Evolutionary conservation across 2,797 vertebrate species (phyloP).

Genomic region (Sorex maritimensis): DNA sequence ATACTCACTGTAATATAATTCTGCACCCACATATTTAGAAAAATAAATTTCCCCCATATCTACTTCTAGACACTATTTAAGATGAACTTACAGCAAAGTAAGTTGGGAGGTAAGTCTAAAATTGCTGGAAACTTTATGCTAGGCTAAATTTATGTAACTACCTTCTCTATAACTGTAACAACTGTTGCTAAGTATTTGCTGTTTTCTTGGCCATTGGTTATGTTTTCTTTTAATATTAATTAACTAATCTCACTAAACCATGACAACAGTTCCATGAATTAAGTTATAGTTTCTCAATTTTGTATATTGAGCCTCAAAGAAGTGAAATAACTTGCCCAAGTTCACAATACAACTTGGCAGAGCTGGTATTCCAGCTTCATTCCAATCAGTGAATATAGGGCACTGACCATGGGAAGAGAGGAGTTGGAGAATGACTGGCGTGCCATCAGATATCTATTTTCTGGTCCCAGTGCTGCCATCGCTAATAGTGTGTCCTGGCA

Average conservation of each 20-base stretch:
- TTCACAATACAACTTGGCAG: background rate
- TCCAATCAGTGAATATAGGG: background rate
- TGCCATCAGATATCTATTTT: background rate
- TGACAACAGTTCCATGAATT: constrained; percentile 17
- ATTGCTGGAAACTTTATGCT: background rate
- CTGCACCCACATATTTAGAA: no score
- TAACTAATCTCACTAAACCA: constrained; percentile 45
- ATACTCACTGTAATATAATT: no score
- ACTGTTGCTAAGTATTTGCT: background rate
- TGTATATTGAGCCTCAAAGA: background rate
- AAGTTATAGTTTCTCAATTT: constrained; percentile 31
- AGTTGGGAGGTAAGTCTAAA: background rate
- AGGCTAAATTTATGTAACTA: background rate
- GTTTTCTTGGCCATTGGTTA: background rate
- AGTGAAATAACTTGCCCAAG: constrained; percentile 34
- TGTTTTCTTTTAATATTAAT: background rate
- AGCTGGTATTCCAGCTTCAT: background rate
- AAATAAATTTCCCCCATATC: background rate
- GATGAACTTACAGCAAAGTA: background rate
- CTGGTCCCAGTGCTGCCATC: background rate
- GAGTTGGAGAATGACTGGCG: background rate
- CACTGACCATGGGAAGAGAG: background rate
- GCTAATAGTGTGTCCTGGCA: background rate
- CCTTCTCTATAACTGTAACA: background rate
- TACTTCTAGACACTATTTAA: background rate